Evolutionary conservation across 92 coral and sea anemone species (phyloP).

Genomic region (Pocillopora meandrina): DNA sequence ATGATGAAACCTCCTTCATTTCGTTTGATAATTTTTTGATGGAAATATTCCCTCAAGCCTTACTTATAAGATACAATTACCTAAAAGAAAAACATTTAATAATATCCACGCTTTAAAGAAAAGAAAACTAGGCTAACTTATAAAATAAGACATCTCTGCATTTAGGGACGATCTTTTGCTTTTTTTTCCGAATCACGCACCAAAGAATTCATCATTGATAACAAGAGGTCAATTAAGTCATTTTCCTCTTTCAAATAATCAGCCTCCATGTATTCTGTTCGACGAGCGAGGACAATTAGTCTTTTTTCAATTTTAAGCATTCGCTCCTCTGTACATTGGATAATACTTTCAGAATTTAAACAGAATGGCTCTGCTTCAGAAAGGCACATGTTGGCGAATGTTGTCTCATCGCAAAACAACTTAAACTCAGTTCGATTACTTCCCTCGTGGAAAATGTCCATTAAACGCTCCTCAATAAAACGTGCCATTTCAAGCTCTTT

Average conservation of each 20-base stretch:
- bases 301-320: conserved; percentile 15
- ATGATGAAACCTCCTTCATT: too few relatives aligned
- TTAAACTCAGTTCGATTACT: conserved; percentile 4
- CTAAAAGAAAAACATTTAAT: too few relatives aligned
- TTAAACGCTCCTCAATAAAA: conserved; percentile 31
- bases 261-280: conserved; percentile 9
- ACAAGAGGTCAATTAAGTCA: conserved; percentile 25
- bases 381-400: conserved; percentile 25
- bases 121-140: too few relatives aligned
- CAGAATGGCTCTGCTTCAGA: conserved; percentile 45
- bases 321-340: conserved; percentile 16
- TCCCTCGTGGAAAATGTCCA: conserved; percentile 2
- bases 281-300: neutral
- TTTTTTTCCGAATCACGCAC: too few relatives aligned
- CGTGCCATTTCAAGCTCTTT: conserved; percentile 58
- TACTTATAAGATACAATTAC: too few relatives aligned
- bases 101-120: too few relatives aligned
- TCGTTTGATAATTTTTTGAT: too few relatives aligned
- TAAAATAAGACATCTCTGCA: too few relatives aligned
- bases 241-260: conserved; percentile 8
- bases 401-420: conserved; percentile 34
- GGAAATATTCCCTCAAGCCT: too few relatives aligned
- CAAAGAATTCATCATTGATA: neutral
- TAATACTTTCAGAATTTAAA: conserved; percentile 39
- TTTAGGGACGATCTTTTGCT: too few relatives aligned